These are phyloP conservation scores for Bombylius major DNA, from an alignment of 2,888 invertebrate genomes.

Conservation along the genomic window DNA sequence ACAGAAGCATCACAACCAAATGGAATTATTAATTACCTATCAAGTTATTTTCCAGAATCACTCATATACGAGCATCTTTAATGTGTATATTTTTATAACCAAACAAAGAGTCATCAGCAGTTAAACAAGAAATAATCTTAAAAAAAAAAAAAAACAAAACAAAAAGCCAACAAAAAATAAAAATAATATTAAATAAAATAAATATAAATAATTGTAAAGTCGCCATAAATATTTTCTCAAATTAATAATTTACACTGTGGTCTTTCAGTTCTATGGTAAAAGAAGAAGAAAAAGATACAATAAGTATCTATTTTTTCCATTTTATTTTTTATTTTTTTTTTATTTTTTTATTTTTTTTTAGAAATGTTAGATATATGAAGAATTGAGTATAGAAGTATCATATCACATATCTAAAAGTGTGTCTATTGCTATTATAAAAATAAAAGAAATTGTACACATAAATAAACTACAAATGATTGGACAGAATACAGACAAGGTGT, in stretches of 20 bases:
- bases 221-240: neutral
- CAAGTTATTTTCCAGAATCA: neutral
- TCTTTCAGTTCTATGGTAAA: neutral
- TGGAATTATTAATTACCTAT: neutral
- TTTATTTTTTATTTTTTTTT: no score
- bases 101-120: neutral
- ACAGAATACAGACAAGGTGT: neutral
- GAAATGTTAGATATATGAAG: no score
- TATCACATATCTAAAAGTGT: no score
- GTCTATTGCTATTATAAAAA: no score
- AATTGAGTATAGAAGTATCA: no score
- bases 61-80: no score
- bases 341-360: no score
- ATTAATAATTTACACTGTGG: neutral
- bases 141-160: neutral
- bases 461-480: neutral
- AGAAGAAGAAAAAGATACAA: no score
- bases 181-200: neutral
- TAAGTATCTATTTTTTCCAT: no score
- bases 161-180: neutral
- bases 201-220: neutral
- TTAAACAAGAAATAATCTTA: neutral
- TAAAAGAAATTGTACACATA: no score
- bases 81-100: neutral
- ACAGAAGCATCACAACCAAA: neutral